Evolutionary conservation across 1,140 invertebrate species (phyloP).

Genomic region (Listronotus bonariensis): DNA sequence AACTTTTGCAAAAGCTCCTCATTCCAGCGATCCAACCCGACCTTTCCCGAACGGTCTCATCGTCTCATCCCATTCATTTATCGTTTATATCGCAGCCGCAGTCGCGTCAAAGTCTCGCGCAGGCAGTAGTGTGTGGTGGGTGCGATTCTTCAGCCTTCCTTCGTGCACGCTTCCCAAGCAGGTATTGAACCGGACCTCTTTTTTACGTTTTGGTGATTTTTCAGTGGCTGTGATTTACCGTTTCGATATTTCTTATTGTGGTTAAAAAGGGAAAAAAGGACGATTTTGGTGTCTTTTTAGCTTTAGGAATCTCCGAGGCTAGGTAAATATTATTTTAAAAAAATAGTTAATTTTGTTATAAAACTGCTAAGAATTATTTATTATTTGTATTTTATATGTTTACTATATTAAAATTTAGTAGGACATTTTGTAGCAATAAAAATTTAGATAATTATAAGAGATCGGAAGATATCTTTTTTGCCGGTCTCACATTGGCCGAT

Average conservation of each 20-base stretch:
- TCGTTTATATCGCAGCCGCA: constrained; percentile 16
- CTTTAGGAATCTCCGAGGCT: no score
- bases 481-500: no score
- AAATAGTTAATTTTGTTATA: no score
- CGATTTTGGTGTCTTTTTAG: not conserved
- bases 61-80: constrained; percentile 14
- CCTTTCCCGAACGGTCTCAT: not conserved
- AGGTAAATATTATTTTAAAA: no score
- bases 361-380: no score
- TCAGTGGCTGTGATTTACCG: constrained; percentile 22
- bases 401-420: no score
- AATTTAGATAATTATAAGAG: no score
- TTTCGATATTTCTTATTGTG: constrained; percentile 4
- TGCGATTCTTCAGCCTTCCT: not conserved
- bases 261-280: not conserved
- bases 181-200: constrained; percentile 29
- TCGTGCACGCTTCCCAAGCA: constrained; percentile 10
- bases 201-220: constrained; percentile 27
- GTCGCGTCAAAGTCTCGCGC: constrained; percentile 16
- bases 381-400: no score
- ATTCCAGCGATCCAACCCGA: constrained; percentile 5
- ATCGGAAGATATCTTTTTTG: no score
- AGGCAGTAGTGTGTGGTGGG: not conserved
- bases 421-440: no score
- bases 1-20: constrained; percentile 22